Evolutionary conservation across 2,113 vertebrate species (phyloP), one percentile per base, ranked within the genome.

Genomic region (Rhodinocichla rosea): DNA sequence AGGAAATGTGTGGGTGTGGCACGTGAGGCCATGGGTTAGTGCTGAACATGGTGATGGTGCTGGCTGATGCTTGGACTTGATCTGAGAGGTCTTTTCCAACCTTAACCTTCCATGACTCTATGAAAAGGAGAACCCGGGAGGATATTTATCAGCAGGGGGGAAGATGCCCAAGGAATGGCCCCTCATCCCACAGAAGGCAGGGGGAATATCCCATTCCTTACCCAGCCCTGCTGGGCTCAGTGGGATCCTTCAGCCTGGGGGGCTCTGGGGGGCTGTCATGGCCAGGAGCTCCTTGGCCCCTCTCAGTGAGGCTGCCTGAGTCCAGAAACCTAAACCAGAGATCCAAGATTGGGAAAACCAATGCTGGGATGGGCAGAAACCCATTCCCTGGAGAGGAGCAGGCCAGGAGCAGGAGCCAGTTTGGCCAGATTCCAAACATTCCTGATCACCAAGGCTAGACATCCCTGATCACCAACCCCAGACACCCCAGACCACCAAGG

Each of bases 271-370:
- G 50, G 35, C 7, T 26, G 35, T 24, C 26, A 4, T 10, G 63
- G 63, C 56, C 70, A 40, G 84, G 21, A 76, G 45, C 45, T n/a
- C 80, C 91, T 53, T 69, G 87, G 12, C 21, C 62, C 45, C 35
- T 87, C 84, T 88, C 93, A 40, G 5, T 39, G 33, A 5, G 55
- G 87, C 27, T 53, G 37, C 0, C 45, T 18, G 90, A 91, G 78
- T 53, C 81, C 6, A 6, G 39, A 88, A 85, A 45, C 55, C 96
- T 97, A 57, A 87, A 87, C 44, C 28, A 79, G 77, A 90, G 35
- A 91, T 4, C 35, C 49, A 55, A 22, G 37, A 15, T 28, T 39
- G 30, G 49, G 52, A 75, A 63, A 87, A 85, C 32, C 10, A 33
- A 7, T 2, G 9, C 32, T 70, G 62, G 49, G 40, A 20, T 30